phyloP scores from a whole-genome alignment of 2,888 invertebrate species.

The Amphipyra berbera region DNA sequence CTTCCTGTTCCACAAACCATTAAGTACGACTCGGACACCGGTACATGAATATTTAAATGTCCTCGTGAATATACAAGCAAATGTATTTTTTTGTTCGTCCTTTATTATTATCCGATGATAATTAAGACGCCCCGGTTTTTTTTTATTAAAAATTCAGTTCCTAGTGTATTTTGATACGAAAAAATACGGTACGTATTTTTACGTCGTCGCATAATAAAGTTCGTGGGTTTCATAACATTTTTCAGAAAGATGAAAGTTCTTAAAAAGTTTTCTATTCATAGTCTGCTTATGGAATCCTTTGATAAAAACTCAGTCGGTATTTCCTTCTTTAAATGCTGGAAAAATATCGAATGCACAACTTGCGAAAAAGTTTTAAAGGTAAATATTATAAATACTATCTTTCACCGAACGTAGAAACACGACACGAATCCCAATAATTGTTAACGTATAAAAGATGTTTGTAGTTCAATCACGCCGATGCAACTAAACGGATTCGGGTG shows the following conservation, averaged over 20 bases:
- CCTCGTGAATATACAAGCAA: conserved; percentile 62
- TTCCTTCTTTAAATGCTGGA: background rate
- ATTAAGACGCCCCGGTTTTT: conserved; percentile 56
- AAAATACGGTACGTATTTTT: too few species aligned
- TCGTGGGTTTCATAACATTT: conserved; percentile 11
- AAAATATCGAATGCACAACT: conserved; percentile 4
- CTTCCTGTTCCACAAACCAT: conserved; percentile 54
- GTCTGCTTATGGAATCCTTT: conserved; percentile 28
- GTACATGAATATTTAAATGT: conserved; percentile 73
- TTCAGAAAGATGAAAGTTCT: conserved; percentile 25
- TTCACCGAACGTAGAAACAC: too few species aligned
- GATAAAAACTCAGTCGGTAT: background rate
- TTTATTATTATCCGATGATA: conserved; percentile 68
- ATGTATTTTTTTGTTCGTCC: conserved; percentile 52
- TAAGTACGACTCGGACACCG: conserved; percentile 56
- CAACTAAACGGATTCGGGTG: too few species aligned
- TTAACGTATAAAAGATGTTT: too few species aligned
- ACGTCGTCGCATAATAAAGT: too few species aligned
- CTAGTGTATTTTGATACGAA: too few species aligned
- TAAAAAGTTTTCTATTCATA: conserved; percentile 15
- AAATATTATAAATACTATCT: too few species aligned
- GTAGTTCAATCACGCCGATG: too few species aligned
- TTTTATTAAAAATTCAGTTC: too few species aligned
- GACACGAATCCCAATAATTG: too few species aligned
- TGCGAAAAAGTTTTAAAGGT: background rate